Conservation (phyloP, 2,888 invertebrate genomes). For the Agrochola macilenta region DNA sequence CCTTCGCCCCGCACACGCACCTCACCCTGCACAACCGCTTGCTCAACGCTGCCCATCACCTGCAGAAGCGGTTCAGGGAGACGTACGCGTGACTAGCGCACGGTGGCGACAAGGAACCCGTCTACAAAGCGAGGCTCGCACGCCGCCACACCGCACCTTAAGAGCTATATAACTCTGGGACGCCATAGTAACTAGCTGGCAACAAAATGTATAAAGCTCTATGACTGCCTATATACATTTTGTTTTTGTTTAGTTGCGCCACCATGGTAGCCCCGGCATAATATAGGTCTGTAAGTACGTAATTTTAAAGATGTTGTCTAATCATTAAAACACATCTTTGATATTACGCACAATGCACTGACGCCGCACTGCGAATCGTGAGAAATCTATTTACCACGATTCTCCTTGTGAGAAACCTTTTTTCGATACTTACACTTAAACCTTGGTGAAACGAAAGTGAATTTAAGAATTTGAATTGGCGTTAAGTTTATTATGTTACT, state of each 20-base stretch:
- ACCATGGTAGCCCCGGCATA: conserved; percentile 13
- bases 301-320: conserved; percentile 3
- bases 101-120: conserved; percentile 64
- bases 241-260: not conserved
- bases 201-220: conserved; percentile 4
- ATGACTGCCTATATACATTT: not conserved
- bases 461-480: conserved; percentile 35
- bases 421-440: conserved; percentile 18
- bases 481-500: conserved; percentile 16
- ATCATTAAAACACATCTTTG: conserved; percentile 5
- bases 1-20: conserved; percentile 85
- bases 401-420: conserved; percentile 25
- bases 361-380: conserved; percentile 6
- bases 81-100: conserved; percentile 91
- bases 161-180: conserved; percentile 6
- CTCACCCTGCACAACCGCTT: conserved; percentile 90
- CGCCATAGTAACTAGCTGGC: not conserved
- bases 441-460: conserved; percentile 38
- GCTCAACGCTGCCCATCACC: conserved; percentile 92
- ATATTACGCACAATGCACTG: conserved; percentile 30
- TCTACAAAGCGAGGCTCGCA: conserved; percentile 69
- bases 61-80: conserved; percentile 93
- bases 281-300: conserved; percentile 3
- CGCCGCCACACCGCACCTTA: conserved; percentile 74
- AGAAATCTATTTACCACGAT: conserved; percentile 6